A percentile compares a stretch with the other conserved stretches of the same genome.
phyloP scores from a whole-genome alignment of 2,113 vertebrate species.

The Siphamia tubifer region DNA sequence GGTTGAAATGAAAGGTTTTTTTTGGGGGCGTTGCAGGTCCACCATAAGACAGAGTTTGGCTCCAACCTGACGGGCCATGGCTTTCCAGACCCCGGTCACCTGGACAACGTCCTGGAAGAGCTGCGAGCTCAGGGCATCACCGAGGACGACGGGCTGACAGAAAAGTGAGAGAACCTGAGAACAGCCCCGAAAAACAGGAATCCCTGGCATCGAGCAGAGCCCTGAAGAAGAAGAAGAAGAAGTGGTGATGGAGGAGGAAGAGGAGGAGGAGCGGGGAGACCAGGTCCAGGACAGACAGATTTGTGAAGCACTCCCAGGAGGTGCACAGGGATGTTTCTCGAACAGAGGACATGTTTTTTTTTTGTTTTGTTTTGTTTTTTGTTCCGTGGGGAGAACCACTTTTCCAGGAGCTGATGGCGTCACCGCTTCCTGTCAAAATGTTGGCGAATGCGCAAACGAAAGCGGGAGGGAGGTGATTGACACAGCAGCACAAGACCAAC shows the following conservation, averaged over 20 bases:
- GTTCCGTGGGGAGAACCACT: conserved; percentile 15
- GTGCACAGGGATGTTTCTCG: not conserved
- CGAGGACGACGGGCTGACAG: conserved; percentile 77
- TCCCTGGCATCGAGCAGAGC: not conserved
- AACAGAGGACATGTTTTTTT: not conserved
- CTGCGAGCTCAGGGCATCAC: conserved; percentile 93
- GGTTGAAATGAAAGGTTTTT: too few species aligned
- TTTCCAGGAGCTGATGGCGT: not conserved
- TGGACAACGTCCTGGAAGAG: conserved; percentile 86
- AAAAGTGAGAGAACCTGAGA: conserved; percentile 44
- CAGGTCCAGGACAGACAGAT: conserved; percentile 9
- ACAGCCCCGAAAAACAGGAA: not conserved
- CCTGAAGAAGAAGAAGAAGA: not conserved
- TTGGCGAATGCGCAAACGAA: not conserved
- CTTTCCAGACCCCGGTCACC: conserved; percentile 87
- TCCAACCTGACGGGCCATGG: conserved; percentile 94
- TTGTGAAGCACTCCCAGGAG: conserved; percentile 47
- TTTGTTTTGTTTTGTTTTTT: conserved; percentile 18
- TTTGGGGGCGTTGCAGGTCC: too few species aligned
- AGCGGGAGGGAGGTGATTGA: not conserved
- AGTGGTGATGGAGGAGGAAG: not conserved
- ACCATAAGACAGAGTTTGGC: conserved; percentile 95
- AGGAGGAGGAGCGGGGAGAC: not conserved
- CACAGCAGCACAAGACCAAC: conserved; percentile 5
- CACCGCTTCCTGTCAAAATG: not conserved